These are phyloP conservation scores for Pomacea maculata DNA, from an alignment of 1,140 invertebrate species.

Conservation along the genomic window DNA sequence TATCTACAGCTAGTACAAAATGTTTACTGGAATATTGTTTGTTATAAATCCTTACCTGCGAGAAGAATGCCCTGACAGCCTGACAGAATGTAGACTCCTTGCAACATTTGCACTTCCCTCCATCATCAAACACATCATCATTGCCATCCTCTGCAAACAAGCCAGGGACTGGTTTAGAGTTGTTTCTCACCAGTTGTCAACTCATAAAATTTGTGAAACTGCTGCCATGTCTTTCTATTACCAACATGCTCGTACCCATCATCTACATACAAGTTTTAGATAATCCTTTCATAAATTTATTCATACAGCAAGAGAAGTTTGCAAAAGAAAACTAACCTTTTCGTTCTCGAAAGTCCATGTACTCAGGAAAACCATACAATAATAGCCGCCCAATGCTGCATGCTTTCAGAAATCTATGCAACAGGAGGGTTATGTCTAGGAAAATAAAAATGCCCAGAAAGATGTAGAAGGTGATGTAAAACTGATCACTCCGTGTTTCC, in stretches of 20 bases:
- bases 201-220: neutral
- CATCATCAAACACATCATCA: conserved; percentile 29
- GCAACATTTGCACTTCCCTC: conserved; percentile 9
- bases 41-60: conserved; percentile 22
- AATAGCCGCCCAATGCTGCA: conserved; percentile 39
- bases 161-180: neutral
- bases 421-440: conserved; percentile 45
- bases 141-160: conserved; percentile 21
- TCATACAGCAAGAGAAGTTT: too few relatives aligned
- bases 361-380: conserved; percentile 53
- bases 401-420: conserved; percentile 48
- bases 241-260: neutral
- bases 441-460: conserved; percentile 41
- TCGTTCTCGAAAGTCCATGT: conserved; percentile 47
- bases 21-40: too few relatives aligned
- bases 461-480: conserved; percentile 25
- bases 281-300: too few relatives aligned
- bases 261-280: neutral
- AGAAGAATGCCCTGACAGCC: conserved; percentile 24
- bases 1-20: too few relatives aligned
- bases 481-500: neutral
- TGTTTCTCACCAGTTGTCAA: neutral
- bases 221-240: neutral
- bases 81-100: conserved; percentile 15
- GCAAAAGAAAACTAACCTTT: conserved; percentile 32